Conservation (phyloP, 2,113 vertebrate species). For the Dicentrarchus labrax region DNA sequence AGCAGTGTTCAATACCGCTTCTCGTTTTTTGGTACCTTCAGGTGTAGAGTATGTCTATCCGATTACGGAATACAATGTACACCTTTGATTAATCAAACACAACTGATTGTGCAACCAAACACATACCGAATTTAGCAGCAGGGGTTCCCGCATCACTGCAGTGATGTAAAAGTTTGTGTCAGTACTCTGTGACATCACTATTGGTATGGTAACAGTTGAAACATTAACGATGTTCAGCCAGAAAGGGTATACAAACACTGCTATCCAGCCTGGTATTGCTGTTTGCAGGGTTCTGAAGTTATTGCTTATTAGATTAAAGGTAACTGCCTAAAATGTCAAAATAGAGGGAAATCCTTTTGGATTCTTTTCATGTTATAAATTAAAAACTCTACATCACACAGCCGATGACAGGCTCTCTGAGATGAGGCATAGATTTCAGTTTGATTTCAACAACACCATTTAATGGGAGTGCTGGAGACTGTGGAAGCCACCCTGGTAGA, state of each 20-base stretch:
- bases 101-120: no score
- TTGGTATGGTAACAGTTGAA: neutral
- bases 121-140: no score
- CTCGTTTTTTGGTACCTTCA: neutral
- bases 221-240: neutral
- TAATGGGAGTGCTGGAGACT: conserved; percentile 36
- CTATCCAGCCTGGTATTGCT: neutral
- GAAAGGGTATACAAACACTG: neutral
- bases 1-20: neutral
- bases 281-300: neutral
- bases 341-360: conserved; percentile 31
- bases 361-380: conserved; percentile 36
- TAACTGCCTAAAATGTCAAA: neutral
- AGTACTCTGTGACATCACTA: conserved; percentile 17
- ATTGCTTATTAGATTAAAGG: neutral
- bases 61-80: no score
- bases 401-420: conserved; percentile 42
- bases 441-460: conserved; percentile 44
- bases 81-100: no score
- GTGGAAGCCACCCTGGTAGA: conserved; percentile 56
- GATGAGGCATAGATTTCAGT: conserved; percentile 43
- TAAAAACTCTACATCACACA: conserved; percentile 33
- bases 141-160: neutral
- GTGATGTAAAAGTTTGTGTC: neutral
- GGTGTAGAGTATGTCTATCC: neutral